These are phyloP conservation scores for Selene dorsalis DNA, from an alignment of 2,797 vertebrate genomes.

Conservation along the genomic window DNA sequence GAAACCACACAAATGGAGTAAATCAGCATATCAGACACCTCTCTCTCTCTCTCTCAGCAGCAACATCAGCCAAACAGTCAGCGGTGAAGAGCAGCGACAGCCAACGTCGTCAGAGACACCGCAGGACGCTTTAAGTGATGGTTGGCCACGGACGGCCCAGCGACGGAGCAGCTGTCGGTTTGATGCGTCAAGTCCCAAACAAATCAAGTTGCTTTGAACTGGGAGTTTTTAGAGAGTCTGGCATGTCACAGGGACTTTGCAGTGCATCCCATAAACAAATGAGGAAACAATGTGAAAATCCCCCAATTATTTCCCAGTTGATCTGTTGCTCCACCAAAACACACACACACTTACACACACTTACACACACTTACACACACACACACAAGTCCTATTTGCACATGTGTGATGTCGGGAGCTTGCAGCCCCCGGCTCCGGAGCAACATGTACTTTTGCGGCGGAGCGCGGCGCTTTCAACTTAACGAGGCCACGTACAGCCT, in stretches of 20 bases:
- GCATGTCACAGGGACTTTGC: constrained; percentile 1
- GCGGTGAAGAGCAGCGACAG: neutral
- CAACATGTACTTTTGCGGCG: constrained; percentile 78
- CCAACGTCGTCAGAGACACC: neutral
- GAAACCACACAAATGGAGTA: constrained; percentile 11
- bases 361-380: neutral
- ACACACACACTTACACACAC: neutral
- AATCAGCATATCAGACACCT: constrained; percentile 21
- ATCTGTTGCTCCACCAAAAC: constrained; percentile 9
- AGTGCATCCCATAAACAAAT: constrained; percentile 26
- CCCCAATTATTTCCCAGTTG: neutral
- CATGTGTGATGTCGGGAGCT: constrained; percentile 37
- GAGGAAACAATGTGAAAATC: constrained; percentile 25
- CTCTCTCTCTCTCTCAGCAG: neutral
- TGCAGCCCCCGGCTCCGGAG: constrained; percentile 44
- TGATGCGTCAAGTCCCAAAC: neutral
- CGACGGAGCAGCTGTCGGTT: neutral
- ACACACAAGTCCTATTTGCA: constrained; percentile 25
- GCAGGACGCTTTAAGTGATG: constrained; percentile 5
- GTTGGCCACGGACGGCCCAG: neutral
- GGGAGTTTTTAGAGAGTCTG: constrained; percentile 7
- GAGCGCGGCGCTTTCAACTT: constrained; percentile 79
- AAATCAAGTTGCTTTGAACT: neutral
- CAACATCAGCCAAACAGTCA: constrained; percentile 6
- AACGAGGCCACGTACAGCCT: constrained; percentile 79